Evolutionary conservation across 2,888 invertebrate genomes (phyloP).

Genomic region (Odontocerum albicorne): DNA sequence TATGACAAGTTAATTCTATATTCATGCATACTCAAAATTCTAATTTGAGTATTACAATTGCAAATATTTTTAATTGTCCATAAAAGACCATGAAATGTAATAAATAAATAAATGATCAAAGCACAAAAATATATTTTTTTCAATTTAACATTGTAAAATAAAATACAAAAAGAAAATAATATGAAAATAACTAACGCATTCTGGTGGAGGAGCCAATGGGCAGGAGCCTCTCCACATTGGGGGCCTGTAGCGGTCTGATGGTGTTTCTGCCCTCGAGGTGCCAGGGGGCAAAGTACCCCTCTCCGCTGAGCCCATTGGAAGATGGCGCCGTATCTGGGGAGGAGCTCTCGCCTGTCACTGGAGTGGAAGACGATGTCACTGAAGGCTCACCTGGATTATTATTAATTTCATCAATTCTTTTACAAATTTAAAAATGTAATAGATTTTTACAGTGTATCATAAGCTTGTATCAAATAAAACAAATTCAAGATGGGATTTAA

Average conservation of each 20-base stretch:
- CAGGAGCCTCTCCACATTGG: constrained; percentile 35
- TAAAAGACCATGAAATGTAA: too few species aligned
- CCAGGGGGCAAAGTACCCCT: constrained; percentile 44
- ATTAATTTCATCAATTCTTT: constrained; percentile 1
- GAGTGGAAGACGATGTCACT: constrained; percentile 21
- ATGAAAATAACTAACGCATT: constrained; percentile 26
- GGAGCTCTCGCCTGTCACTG: constrained; percentile 52
- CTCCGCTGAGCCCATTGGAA: constrained; percentile 49
- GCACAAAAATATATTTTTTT: too few species aligned
- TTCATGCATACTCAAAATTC: too few species aligned
- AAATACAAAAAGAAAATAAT: too few species aligned
- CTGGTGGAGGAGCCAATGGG: constrained; percentile 34
- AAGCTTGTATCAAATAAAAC: too few species aligned
- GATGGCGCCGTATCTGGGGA: constrained; percentile 56
- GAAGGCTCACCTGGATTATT: constrained; percentile 11
- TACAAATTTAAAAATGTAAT: not conserved
- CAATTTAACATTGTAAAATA: too few species aligned
- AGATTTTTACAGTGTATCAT: too few species aligned
- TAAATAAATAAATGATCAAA: too few species aligned
- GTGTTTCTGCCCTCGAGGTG: constrained; percentile 36
- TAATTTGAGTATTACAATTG: too few species aligned
- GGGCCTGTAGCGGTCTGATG: constrained; percentile 28
- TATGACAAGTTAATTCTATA: too few species aligned
- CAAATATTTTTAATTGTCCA: too few species aligned
- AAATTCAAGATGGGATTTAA: too few species aligned